Conservation (phyloP, 2,797 vertebrate species). For the Glyptemys insculpta region DNA sequence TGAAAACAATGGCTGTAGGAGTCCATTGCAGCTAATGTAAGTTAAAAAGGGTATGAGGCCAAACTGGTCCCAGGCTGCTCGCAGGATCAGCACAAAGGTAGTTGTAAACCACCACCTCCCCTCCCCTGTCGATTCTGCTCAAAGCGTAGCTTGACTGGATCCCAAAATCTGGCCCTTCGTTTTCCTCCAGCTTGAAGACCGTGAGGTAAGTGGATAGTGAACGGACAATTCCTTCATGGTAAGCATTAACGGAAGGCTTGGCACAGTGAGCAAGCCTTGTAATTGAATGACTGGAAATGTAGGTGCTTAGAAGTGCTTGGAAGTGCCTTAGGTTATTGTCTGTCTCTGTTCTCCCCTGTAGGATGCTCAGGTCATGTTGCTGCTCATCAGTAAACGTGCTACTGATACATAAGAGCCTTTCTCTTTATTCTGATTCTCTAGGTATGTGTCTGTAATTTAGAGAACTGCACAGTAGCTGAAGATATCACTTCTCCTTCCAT, state of each 20-base stretch:
- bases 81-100: background rate
- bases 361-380: accelerated
- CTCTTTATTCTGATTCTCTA: conserved; percentile 65
- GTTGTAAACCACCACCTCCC: background rate
- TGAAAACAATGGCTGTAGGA: accelerated
- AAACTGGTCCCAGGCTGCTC: background rate
- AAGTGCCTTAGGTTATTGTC: background rate
- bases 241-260: background rate
- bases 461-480: conserved; percentile 76
- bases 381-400: background rate
- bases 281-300: background rate
- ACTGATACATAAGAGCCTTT: background rate
- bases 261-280: background rate
- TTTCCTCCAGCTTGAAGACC: background rate
- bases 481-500: conserved; percentile 71
- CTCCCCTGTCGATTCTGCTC: background rate
- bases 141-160: background rate
- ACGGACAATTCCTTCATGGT: background rate
- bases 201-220: background rate
- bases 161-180: accelerated
- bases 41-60: background rate
- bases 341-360: background rate
- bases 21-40: background rate
- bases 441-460: conserved; percentile 79
- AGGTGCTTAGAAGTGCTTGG: conserved; percentile 12